These are phyloP conservation scores for Ligdia adustata DNA, from an alignment of 2,888 invertebrate species.

Conservation along the genomic window DNA sequence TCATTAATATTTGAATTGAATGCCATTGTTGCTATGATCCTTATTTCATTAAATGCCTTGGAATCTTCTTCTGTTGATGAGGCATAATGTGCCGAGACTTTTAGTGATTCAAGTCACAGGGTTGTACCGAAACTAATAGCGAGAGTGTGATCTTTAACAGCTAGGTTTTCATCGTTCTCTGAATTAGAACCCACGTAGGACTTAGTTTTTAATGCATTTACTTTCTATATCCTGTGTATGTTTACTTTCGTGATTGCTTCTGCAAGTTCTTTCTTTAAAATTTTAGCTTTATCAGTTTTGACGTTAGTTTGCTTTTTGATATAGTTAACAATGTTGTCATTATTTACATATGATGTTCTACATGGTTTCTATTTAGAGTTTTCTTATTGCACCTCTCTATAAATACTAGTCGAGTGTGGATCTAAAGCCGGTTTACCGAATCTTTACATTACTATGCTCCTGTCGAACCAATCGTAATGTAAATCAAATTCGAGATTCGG, in stretches of 20 bases:
- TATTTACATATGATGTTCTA: not conserved
- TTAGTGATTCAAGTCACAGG: slow-evolving; percentile 38
- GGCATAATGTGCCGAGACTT: slow-evolving; percentile 8
- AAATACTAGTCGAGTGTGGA: slow-evolving; percentile 76
- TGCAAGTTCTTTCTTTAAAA: not conserved
- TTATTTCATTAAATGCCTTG: too few relatives aligned
- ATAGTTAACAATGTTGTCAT: not conserved
- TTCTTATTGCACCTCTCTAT: slow-evolving; percentile 45
- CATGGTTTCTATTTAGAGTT: slow-evolving; percentile 1
- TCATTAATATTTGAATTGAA: too few relatives aligned
- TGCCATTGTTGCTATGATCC: too few relatives aligned
- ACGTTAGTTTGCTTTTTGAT: not conserved
- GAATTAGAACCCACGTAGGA: not conserved
- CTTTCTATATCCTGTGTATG: not conserved
- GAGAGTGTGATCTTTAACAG: slow-evolving; percentile 28
- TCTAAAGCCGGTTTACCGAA: slow-evolving; percentile 59
- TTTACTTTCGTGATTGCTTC: not conserved
- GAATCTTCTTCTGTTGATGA: too few relatives aligned
- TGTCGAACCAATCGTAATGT: slow-evolving; percentile 27
- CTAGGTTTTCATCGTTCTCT: not conserved
- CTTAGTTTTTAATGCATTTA: not conserved
- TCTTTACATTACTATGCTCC: slow-evolving; percentile 34
- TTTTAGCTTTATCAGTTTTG: not conserved
- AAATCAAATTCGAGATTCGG: slow-evolving; percentile 31
- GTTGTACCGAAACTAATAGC: slow-evolving; percentile 33